Conservation (phyloP, 1,140 invertebrate species). For the Acromyrmex heyeri region DNA sequence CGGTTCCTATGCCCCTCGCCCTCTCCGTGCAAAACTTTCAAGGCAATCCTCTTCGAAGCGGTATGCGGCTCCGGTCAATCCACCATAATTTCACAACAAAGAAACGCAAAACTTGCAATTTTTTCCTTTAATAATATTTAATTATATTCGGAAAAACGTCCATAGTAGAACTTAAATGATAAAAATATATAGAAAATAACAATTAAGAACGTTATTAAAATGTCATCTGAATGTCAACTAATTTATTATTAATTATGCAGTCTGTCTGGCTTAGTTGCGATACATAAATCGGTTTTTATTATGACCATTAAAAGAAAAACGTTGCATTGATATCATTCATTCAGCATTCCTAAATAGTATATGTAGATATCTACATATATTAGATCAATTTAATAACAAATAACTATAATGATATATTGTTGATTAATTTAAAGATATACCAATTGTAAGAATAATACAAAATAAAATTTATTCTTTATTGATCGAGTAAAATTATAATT, state of each 20-base stretch:
- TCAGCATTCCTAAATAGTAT: too few species aligned
- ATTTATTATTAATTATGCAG: background rate
- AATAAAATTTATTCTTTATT: background rate
- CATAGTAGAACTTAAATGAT: background rate
- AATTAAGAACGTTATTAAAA: conserved; percentile 6
- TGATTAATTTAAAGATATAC: background rate
- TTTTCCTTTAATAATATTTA: background rate
- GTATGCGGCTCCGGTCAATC: conserved; percentile 40
- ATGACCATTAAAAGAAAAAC: background rate
- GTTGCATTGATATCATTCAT: background rate
- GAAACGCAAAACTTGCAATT: conserved; percentile 11
- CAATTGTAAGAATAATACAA: background rate
- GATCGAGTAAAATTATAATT: background rate
- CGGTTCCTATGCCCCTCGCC: conserved; percentile 67
- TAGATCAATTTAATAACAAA: background rate
- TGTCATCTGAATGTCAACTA: background rate
- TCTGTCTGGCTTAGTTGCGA: background rate
- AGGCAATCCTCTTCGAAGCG: conserved; percentile 72
- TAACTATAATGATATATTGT: background rate
- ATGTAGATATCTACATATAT: background rate
- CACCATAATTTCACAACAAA: conserved; percentile 64
- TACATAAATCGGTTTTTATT: background rate
- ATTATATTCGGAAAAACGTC: background rate
- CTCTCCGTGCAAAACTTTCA: conserved; percentile 72
- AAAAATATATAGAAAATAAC: background rate